Evolutionary conservation across 1,140 invertebrate species (phyloP).

Genomic region (Bombyx mandarina): DNA sequence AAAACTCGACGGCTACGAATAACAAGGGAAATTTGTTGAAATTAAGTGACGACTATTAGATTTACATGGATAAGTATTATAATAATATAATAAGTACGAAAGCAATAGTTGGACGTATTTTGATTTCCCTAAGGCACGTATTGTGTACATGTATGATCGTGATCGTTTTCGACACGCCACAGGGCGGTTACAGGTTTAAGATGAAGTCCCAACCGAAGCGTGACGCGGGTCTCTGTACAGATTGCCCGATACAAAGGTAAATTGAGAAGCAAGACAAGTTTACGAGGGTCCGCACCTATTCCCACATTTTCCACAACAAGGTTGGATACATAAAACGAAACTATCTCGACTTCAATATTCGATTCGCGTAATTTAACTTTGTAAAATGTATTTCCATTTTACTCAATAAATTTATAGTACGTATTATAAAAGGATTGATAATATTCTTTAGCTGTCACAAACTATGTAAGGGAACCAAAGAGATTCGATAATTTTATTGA

Average conservation of each 20-base stretch:
- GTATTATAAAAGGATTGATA: slow-evolving; percentile 1
- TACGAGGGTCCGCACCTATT: slow-evolving; percentile 21
- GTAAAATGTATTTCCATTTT: slow-evolving; percentile 8
- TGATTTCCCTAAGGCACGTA: slow-evolving; percentile 38
- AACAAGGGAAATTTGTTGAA: no score
- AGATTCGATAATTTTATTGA: slow-evolving; percentile 17
- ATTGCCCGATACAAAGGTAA: slow-evolving; percentile 25
- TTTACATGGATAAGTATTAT: no score
- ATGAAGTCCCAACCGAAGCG: slow-evolving; percentile 27
- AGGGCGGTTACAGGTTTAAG: slow-evolving; percentile 21
- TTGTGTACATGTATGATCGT: slow-evolving; percentile 18
- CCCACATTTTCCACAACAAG: slow-evolving; percentile 14
- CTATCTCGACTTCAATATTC: slow-evolving; percentile 18
- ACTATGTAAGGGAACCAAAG: slow-evolving; percentile 11
- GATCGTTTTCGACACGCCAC: slow-evolving; percentile 33
- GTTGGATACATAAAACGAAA: slow-evolving; percentile 19
- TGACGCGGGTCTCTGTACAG: slow-evolving; percentile 23
- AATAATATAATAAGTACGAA: slow-evolving; percentile 8
- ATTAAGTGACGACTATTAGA: no score
- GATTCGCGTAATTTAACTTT: slow-evolving; percentile 16
- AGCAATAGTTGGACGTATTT: slow-evolving; percentile 26
- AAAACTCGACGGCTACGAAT: background rate
- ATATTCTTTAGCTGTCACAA: slow-evolving; percentile 11
- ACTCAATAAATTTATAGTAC: slow-evolving; percentile 10
- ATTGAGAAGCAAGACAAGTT: slow-evolving; percentile 35